phyloP scores from a whole-genome alignment of 2,888 invertebrate species.

The Leptinotarsa peninsularis region DNA sequence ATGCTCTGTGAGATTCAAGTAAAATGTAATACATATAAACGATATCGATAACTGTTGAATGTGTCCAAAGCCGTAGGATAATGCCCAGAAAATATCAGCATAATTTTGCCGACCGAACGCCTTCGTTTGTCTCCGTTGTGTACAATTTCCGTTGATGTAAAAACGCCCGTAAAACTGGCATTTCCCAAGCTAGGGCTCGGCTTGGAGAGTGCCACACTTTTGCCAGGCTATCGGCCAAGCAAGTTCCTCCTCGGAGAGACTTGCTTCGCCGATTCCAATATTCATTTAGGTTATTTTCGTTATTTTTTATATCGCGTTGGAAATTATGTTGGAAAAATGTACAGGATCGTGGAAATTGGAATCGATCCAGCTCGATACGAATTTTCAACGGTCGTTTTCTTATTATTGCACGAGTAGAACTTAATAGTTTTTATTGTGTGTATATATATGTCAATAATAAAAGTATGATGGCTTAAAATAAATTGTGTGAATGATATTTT shows the following conservation, averaged over 20 bases:
- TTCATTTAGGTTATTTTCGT: conserved; percentile 23
- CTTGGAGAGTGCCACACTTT: conserved; percentile 50
- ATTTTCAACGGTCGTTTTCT: conserved; percentile 40
- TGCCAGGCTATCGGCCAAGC: background rate
- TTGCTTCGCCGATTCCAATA: background rate
- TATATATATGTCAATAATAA: conserved; percentile 60
- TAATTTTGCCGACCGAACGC: conserved; percentile 32
- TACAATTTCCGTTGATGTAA: background rate
- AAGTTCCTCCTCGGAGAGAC: background rate
- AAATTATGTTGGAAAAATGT: conserved; percentile 42
- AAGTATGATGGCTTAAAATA: conserved; percentile 56
- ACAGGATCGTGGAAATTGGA: conserved; percentile 47
- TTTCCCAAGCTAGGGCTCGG: conserved; percentile 54
- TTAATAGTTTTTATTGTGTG: conserved; percentile 55
- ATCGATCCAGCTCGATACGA: conserved; percentile 34
- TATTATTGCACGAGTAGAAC: conserved; percentile 50
- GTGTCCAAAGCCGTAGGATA: conserved; percentile 31
- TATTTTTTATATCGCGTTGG: conserved; percentile 30
- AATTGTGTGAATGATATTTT: conserved; percentile 61
- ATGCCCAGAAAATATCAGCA: conserved; percentile 23
- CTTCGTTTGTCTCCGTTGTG: conserved; percentile 6
- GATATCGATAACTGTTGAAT: conserved; percentile 33
- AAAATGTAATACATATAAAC: conserved; percentile 29
- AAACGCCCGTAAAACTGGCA: conserved; percentile 46
- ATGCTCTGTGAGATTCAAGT: conserved; percentile 24